Evolutionary conservation across 2,113 vertebrate species (phyloP), one percentile per base, ranked within the genome.

Genomic region (Rhinopomastus cyanomelas): DNA sequence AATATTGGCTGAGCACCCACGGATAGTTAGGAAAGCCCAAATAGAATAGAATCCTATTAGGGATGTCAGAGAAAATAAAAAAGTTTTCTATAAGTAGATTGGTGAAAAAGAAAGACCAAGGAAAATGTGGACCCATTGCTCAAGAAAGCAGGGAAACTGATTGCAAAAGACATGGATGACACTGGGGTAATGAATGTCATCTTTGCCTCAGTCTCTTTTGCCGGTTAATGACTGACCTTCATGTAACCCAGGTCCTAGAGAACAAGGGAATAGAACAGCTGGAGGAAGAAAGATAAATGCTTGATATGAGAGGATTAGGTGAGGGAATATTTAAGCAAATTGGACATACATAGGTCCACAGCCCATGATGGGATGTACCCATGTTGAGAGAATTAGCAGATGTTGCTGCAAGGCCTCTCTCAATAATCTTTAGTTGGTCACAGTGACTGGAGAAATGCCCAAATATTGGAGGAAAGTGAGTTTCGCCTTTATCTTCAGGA

Each of bases 311-410:
- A n/a, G n/a, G n/a, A n/a, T n/a, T n/a, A n/a, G n/a, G 19, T 34
- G 39, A 74, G 16, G 57, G 16, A 53, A 66, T 46, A 23, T 6
- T 39, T 32, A 55, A 52, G 11, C 8, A 66, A 59, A 52, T 2
- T 23, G 17, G 36, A 34, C 26, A 17, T 19, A 5, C 1, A 2
- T 13, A 69, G 18, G 23, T 44, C 21, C 10, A 2, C 36, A 16
- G 20, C 7, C 34, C 22, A n/a, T 0, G 0, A 19, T 13, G 30
- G 23, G 8, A 44, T 9, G 8, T 1, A 8, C 3, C 26, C 12
- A 8, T n/a, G 26, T 0, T 36, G 51, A 68, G 20, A 34, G 52
- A 71, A 6, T 8, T 74, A 36, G 29, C 15, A 66, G 20, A n/a
- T 29, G 29, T 27, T 16, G 14, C 21, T 81, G 30, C 11, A 68